These are phyloP conservation scores for Grammomys dolichurus DNA, from an alignment of 2,113 vertebrate genomes.

Conservation along the genomic window DNA sequence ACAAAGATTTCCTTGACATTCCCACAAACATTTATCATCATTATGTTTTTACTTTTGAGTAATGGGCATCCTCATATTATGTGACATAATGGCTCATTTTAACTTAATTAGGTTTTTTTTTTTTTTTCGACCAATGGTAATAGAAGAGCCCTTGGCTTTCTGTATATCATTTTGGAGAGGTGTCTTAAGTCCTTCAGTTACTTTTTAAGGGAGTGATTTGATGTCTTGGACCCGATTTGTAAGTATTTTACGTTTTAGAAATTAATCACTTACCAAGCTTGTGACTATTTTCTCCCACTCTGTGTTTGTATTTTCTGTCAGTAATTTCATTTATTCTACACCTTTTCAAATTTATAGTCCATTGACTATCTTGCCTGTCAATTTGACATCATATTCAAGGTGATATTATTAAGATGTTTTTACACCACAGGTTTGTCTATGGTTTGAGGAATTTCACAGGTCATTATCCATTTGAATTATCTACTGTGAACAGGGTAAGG, in stretches of 20 bases:
- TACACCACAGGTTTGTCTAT: background rate
- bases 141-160: background rate
- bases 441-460: background rate
- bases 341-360: background rate
- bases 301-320: background rate
- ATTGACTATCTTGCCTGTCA: background rate
- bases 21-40: background rate
- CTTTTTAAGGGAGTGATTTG: background rate
- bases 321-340: background rate
- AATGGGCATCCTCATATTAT: background rate
- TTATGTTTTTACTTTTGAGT: background rate
- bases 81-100: background rate
- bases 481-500: background rate
- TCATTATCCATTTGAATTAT: background rate
- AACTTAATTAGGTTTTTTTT: background rate
- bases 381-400: background rate
- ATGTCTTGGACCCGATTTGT: background rate
- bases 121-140: background rate
- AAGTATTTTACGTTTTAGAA: background rate
- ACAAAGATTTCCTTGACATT: background rate
- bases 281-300: background rate
- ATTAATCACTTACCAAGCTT: background rate
- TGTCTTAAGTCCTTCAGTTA: background rate
- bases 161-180: background rate
- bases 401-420: background rate